Conservation (phyloP, 2,797 vertebrate genomes). For the Nasua narica region DNA sequence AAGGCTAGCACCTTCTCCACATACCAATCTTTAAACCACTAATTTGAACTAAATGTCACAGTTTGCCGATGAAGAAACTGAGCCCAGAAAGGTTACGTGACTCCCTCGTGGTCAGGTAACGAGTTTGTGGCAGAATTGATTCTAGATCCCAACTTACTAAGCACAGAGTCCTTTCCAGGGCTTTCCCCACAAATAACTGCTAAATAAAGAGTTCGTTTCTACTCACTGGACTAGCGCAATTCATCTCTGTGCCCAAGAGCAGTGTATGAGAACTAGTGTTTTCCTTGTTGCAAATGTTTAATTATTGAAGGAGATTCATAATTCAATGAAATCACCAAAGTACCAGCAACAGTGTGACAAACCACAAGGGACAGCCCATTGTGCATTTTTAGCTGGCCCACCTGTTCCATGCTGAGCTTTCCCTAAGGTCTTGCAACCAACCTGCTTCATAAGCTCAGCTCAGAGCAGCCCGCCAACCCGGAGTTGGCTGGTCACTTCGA, state of each 20-base stretch:
- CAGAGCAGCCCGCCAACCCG: not conserved
- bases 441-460: not conserved
- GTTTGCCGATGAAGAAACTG: not conserved
- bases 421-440: rapidly evolving
- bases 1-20: not conserved
- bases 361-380: not conserved
- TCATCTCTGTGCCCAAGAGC: not conserved
- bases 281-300: not conserved
- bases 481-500: not conserved
- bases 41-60: not conserved
- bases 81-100: not conserved
- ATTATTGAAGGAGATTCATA: not conserved
- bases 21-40: rapidly evolving
- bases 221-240: not conserved
- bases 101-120: rapidly evolving
- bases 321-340: not conserved
- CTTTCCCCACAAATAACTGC: not conserved
- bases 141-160: not conserved
- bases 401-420: not conserved
- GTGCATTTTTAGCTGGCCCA: not conserved
- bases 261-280: not conserved
- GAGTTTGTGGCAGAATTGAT: not conserved
- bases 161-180: not conserved
- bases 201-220: not conserved
- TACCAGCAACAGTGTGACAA: no score